Percentiles rank a stretch among this genome's conserved stretches.
phyloP scores from a whole-genome alignment of 2,888 invertebrate species.

The Patella pellucida region DNA sequence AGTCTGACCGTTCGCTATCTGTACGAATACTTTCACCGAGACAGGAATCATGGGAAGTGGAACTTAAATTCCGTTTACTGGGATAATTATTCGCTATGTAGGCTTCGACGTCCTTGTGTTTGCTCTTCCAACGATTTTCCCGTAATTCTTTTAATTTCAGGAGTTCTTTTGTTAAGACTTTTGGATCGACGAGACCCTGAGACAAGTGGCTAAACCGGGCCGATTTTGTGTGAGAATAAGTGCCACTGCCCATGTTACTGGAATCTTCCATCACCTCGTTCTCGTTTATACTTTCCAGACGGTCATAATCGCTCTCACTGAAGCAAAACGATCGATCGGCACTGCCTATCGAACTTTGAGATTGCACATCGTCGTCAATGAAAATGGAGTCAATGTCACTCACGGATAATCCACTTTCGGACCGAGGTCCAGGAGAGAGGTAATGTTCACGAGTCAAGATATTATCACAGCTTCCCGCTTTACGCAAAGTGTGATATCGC shows the following conservation, averaged over 20 bases:
- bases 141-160: background rate
- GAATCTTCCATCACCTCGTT: background rate
- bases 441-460: background rate
- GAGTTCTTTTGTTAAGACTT: background rate
- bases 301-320: background rate
- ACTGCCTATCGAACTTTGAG: background rate
- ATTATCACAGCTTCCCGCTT: background rate
- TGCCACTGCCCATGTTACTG: background rate
- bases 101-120: background rate
- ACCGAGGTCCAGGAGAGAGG: background rate
- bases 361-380: background rate
- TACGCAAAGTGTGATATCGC: background rate
- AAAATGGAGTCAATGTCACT: slow-evolving; percentile 6
- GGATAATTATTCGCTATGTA: background rate
- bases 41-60: background rate
- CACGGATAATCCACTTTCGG: background rate
- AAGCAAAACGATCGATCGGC: background rate
- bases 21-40: background rate
- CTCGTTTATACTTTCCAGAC: background rate
- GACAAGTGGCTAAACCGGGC: background rate
- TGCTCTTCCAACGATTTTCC: background rate
- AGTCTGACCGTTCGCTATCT: background rate
- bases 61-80: background rate
- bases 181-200: background rate
- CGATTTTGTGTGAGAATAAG: background rate